Conservation (phyloP, 2,797 vertebrate genomes). For the Okamejei kenojei region DNA sequence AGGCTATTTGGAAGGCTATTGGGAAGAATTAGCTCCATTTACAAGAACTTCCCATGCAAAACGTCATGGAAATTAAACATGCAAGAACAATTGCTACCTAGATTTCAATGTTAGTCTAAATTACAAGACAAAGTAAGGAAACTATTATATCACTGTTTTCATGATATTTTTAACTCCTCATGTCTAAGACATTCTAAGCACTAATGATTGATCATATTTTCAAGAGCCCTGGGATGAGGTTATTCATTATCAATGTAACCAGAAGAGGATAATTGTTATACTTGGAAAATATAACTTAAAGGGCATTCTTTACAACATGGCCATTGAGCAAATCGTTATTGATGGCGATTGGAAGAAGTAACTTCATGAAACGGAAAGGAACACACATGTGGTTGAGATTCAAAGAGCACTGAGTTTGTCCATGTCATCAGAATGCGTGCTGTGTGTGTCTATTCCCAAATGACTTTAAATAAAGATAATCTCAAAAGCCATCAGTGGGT, state of each 20-base stretch:
- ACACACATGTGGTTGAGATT: background rate
- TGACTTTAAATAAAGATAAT: background rate
- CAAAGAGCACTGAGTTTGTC: background rate
- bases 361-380: background rate
- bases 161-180: constrained; percentile 12
- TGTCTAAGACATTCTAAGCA: background rate
- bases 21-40: background rate
- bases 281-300: constrained; percentile 1
- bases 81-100: background rate
- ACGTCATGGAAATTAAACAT: background rate
- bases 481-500: background rate
- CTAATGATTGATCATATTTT: background rate
- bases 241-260: background rate
- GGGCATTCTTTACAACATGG: background rate
- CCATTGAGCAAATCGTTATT: constrained; percentile 9
- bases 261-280: constrained; percentile 22
- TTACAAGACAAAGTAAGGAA: constrained; percentile 11
- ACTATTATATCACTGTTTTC: background rate
- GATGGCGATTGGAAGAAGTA: background rate
- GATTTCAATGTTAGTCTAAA: background rate
- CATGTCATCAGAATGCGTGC: background rate
- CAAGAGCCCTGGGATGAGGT: background rate
- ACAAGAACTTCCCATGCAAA: background rate
- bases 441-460: background rate
- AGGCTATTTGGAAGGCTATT: no score